Evolutionary conservation across 1,140 invertebrate genomes (phyloP).

Genomic region (Trinorchestia longiramus): DNA sequence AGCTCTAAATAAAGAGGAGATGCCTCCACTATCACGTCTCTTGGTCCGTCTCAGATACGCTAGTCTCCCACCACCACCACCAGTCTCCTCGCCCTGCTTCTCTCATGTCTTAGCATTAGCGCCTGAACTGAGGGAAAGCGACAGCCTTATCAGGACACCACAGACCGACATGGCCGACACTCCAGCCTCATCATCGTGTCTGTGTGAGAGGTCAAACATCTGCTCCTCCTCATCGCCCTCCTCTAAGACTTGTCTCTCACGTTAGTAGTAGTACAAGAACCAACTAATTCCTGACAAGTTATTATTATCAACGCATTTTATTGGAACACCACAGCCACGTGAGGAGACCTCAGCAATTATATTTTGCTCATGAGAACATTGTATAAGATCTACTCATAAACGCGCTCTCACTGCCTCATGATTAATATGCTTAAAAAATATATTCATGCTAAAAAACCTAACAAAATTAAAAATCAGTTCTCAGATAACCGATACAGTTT

Average conservation of each 20-base stretch:
- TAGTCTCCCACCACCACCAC: not conserved
- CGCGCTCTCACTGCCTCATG: not conserved
- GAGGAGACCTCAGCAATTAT: not conserved
- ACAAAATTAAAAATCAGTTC: too few relatives aligned
- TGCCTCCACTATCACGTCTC: not conserved
- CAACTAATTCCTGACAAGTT: not conserved
- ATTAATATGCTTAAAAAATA: not conserved
- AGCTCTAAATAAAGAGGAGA: not conserved
- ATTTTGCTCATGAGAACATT: not conserved
- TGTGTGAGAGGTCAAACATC: not conserved
- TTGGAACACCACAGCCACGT: not conserved
- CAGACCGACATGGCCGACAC: conserved; percentile 12
- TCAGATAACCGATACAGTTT: too few relatives aligned
- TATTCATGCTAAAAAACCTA: too few relatives aligned
- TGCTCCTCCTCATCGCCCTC: not conserved
- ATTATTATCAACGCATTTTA: not conserved
- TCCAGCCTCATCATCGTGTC: not conserved
- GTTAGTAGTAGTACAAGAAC: not conserved
- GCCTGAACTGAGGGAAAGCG: not conserved
- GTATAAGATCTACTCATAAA: not conserved
- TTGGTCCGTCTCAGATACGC: not conserved
- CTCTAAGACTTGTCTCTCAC: not conserved
- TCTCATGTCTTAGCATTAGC: conserved; percentile 13
- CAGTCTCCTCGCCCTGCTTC: not conserved
- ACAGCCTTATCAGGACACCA: not conserved